phyloP scores from a whole-genome alignment of 2,797 vertebrate genomes.

The Spondyliosoma cantharus region DNA sequence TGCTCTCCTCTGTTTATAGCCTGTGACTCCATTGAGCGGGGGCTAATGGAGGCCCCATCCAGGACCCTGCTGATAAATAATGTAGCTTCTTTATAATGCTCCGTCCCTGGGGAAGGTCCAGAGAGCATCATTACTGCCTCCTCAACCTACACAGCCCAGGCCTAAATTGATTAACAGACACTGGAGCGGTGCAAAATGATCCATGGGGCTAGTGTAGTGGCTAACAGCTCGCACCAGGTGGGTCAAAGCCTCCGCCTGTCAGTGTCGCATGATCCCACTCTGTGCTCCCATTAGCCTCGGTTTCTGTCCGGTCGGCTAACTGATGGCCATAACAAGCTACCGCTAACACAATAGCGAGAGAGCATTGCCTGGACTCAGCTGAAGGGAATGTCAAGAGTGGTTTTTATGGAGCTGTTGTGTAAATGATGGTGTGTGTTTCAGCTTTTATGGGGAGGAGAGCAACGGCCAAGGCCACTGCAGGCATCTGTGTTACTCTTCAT shows the following conservation, averaged over 20 bases:
- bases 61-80: slow-evolving; percentile 99
- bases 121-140: slow-evolving; percentile 99
- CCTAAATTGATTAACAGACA: slow-evolving; percentile 99
- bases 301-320: slow-evolving; percentile 65
- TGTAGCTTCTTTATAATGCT: slow-evolving; percentile 98
- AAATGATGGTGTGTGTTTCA: slow-evolving; percentile 70
- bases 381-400: slow-evolving; percentile 57
- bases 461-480: slow-evolving; percentile 51
- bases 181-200: slow-evolving; percentile 98
- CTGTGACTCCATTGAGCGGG: slow-evolving; percentile 89
- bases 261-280: slow-evolving; percentile 89
- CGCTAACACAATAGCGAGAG: slow-evolving; percentile 68
- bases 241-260: slow-evolving; percentile 84
- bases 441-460: slow-evolving; percentile 62
- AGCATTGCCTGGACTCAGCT: slow-evolving; percentile 36
- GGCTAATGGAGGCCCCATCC: slow-evolving; percentile 97
- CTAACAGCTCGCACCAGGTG: slow-evolving; percentile 76
- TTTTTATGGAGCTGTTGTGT: slow-evolving; percentile 74
- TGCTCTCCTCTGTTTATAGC: slow-evolving; percentile 82
- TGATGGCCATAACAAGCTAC: slow-evolving; percentile 72
- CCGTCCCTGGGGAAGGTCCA: slow-evolving; percentile 89
- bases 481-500: slow-evolving; percentile 49
- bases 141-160: slow-evolving; percentile 92
- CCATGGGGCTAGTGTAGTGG: slow-evolving; percentile 90
- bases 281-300: slow-evolving; percentile 80